A percentile compares a stretch with the other conserved stretches of the same genome.
Conservation (phyloP, 2,113 vertebrate genomes). For the Ailuropoda melanoleuca region DNA sequence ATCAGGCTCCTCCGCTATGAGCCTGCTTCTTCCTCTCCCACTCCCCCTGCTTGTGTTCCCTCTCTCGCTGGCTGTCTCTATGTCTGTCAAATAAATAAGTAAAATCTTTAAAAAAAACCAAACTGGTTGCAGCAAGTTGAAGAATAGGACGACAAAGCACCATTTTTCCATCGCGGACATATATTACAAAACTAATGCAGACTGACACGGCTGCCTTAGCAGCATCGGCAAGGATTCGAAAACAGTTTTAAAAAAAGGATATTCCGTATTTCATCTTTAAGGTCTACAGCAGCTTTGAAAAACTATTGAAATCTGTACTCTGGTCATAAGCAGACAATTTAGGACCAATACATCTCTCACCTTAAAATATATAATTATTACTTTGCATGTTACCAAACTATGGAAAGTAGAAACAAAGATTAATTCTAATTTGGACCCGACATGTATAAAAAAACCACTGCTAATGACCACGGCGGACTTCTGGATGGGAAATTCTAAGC, state of each 20-base stretch:
- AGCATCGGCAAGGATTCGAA: not conserved
- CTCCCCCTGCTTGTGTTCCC: too few relatives aligned
- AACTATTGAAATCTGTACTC: not conserved
- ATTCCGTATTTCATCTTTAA: not conserved
- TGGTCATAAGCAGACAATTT: not conserved
- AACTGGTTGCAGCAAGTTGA: not conserved
- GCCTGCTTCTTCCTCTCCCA: too few relatives aligned
- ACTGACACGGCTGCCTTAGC: not conserved
- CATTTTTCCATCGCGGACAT: rapidly evolving
- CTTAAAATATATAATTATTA: not conserved
- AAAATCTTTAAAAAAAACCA: too few relatives aligned
- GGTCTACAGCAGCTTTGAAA: not conserved
- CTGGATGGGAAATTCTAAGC: not conserved
- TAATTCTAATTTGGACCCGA: not conserved
- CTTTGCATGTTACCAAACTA: not conserved
- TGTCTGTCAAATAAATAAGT: too few relatives aligned
- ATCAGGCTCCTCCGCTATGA: too few relatives aligned
- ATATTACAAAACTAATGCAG: not conserved
- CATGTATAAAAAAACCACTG: not conserved
- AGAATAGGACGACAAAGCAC: not conserved
- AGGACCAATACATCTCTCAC: not conserved
- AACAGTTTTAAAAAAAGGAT: not conserved
- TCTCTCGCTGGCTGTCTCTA: too few relatives aligned
- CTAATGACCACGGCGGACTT: rapidly evolving
- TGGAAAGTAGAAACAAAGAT: not conserved